Conservation (phyloP, 2,113 vertebrate genomes). For the Pantherophis guttatus region DNA sequence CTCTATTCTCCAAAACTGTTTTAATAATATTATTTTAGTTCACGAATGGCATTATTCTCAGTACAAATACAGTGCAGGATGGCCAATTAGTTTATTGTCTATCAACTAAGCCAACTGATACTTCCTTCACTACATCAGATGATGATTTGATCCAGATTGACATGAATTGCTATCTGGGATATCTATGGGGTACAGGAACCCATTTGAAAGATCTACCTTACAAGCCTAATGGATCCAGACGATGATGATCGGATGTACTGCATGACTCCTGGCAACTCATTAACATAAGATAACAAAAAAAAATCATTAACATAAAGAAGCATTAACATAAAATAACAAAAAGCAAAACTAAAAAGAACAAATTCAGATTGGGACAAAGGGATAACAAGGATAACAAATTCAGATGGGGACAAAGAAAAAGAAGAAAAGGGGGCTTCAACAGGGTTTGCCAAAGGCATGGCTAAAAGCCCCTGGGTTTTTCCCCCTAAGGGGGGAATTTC, state of each 20-base stretch:
- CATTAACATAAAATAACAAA: neutral
- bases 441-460: no score
- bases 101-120: neutral
- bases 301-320: neutral
- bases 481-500: neutral
- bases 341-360: neutral
- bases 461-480: no score
- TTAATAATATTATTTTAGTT: neutral
- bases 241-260: neutral
- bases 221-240: neutral
- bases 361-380: neutral
- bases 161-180: neutral
- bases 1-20: no score
- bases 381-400: no score
- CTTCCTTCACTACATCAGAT: neutral
- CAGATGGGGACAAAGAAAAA: neutral
- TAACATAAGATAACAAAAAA: neutral
- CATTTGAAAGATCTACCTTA: neutral
- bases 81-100: neutral
- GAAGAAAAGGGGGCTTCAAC: neutral
- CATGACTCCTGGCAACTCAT: neutral
- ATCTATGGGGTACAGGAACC: neutral
- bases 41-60: neutral
- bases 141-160: neutral
- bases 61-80: neutral